These are phyloP conservation scores for Eupithecia dodoneata DNA, from an alignment of 2,888 invertebrate species.

Conservation along the genomic window DNA sequence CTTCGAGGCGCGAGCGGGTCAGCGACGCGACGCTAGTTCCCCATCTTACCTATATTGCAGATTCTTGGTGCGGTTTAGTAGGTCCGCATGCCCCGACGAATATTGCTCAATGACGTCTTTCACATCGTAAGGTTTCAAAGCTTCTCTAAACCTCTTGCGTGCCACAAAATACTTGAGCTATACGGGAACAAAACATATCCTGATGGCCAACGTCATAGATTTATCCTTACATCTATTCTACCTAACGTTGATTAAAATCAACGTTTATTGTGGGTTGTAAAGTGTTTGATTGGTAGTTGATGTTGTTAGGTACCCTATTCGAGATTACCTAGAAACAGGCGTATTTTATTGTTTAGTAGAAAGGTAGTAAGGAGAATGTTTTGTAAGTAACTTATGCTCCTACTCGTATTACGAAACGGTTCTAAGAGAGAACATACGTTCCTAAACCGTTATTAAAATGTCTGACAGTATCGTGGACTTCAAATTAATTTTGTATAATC, in stretches of 20 bases:
- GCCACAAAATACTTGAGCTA: slow-evolving; percentile 95
- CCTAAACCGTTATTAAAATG: not conserved
- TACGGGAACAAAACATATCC: slow-evolving; percentile 80
- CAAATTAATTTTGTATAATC: not conserved
- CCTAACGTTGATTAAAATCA: slow-evolving; percentile 13
- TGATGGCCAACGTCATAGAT: slow-evolving; percentile 54
- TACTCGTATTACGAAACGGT: not conserved
- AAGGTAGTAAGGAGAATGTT: not conserved
- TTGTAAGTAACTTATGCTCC: not conserved
- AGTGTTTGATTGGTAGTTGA: slow-evolving; percentile 1
- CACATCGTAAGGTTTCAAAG: slow-evolving; percentile 96
- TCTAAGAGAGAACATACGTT: not conserved
- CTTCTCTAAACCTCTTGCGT: slow-evolving; percentile 95
- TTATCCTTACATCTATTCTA: slow-evolving; percentile 12
- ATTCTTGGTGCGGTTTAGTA: slow-evolving; percentile 93
- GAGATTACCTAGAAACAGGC: not conserved
- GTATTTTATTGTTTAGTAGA: not conserved
- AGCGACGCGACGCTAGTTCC: slow-evolving; percentile 29
- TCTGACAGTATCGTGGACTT: not conserved
- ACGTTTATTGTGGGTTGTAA: slow-evolving; percentile 7
- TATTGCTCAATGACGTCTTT: slow-evolving; percentile 98
- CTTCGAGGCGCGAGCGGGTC: slow-evolving; percentile 42
- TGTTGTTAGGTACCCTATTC: not conserved
- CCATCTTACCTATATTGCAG: slow-evolving; percentile 90
- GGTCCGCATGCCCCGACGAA: slow-evolving; percentile 94